phyloP scores from a whole-genome alignment of 23 tunicate species.

The Diplosoma virens region DNA sequence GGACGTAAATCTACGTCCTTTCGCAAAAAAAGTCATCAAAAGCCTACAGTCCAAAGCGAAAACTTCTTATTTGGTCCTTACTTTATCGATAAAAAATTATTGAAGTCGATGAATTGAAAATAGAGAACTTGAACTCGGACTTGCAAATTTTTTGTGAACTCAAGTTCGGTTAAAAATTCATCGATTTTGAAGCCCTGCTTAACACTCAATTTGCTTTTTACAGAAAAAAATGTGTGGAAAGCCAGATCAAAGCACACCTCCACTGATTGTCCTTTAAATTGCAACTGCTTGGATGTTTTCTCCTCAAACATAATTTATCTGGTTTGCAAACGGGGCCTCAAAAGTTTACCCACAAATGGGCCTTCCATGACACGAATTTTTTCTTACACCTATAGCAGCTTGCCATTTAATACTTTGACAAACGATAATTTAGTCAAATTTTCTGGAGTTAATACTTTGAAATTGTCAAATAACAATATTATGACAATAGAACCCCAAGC shows the following conservation, averaged over 20 bases:
- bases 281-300: not conserved
- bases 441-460: not conserved
- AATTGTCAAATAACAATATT: slow-evolving; percentile 16
- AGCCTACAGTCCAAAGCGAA: too few species aligned
- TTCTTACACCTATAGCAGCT: not conserved
- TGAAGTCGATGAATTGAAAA: too few species aligned
- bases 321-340: not conserved
- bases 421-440: not conserved
- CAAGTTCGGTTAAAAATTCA: too few species aligned
- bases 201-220: too few species aligned
- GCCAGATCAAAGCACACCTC: not conserved
- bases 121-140: too few species aligned
- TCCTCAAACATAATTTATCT: not conserved
- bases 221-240: too few species aligned
- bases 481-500: not conserved
- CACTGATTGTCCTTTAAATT: not conserved
- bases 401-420: not conserved
- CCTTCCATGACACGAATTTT: not conserved
- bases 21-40: too few species aligned
- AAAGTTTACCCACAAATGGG: not conserved
- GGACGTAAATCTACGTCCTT: too few species aligned
- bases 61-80: too few species aligned
- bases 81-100: too few species aligned
- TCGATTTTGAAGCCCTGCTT: too few species aligned
- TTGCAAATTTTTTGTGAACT: too few species aligned